These are phyloP conservation scores for Nymphalis urticae DNA, from an alignment of 2,888 invertebrate species.

Conservation along the genomic window DNA sequence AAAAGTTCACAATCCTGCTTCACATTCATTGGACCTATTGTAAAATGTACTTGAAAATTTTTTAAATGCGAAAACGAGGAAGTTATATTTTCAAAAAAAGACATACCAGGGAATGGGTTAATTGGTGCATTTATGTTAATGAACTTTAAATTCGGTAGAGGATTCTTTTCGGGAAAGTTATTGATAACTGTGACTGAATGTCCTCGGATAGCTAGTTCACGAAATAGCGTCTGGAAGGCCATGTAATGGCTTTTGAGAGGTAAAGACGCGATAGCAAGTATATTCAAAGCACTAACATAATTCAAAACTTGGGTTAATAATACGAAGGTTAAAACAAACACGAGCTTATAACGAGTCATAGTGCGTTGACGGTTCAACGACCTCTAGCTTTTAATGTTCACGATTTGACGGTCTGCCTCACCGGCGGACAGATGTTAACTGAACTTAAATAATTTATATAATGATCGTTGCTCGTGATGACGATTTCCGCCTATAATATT, in stretches of 20 bases:
- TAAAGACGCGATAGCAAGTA: slow-evolving; percentile 79
- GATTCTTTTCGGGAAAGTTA: slow-evolving; percentile 75
- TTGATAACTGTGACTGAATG: slow-evolving; percentile 84
- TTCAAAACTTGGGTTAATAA: slow-evolving; percentile 39
- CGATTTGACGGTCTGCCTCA: slow-evolving; percentile 27
- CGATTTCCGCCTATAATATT: neutral
- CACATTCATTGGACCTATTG: slow-evolving; percentile 37
- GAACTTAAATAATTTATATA: slow-evolving; percentile 2
- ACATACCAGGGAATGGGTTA: slow-evolving; percentile 38
- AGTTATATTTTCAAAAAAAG: slow-evolving; percentile 45
- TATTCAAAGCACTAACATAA: slow-evolving; percentile 66
- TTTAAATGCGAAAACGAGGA: slow-evolving; percentile 38
- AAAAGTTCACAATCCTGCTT: slow-evolving; percentile 53
- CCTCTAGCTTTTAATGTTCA: slow-evolving; percentile 19
- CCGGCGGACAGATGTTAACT: slow-evolving; percentile 26
- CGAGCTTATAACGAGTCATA: slow-evolving; percentile 34
- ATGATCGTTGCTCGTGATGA: neutral
- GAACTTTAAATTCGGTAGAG: slow-evolving; percentile 77
- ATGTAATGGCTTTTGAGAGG: slow-evolving; percentile 84
- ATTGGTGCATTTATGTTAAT: slow-evolving; percentile 63
- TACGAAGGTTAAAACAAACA: slow-evolving; percentile 26
- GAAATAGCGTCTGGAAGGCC: slow-evolving; percentile 81
- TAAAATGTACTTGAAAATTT: slow-evolving; percentile 49
- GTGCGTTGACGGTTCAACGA: slow-evolving; percentile 38
- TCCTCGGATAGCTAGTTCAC: slow-evolving; percentile 79